Conservation (phyloP, 35 echinoderm and acorn worm species). For the Apostichopus californicus region DNA sequence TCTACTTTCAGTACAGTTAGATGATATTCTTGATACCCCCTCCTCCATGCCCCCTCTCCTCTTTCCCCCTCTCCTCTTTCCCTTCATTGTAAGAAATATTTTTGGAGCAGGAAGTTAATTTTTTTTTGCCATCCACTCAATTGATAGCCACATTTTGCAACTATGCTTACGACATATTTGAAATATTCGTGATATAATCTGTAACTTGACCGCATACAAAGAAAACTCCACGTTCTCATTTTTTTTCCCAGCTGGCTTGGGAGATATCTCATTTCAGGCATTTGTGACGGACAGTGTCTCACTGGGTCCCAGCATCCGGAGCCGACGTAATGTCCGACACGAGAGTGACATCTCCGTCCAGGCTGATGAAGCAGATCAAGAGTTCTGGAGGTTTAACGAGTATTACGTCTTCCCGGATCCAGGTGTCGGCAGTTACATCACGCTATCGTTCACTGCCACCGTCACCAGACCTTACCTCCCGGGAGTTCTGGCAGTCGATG, state of each 20-base stretch:
- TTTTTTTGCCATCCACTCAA: too few species aligned
- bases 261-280: neutral
- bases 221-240: too few species aligned
- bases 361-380: neutral
- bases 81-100: too few species aligned
- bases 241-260: neutral
- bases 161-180: too few species aligned
- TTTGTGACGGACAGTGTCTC: neutral
- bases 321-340: neutral
- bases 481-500: neutral
- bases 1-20: too few species aligned
- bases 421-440: neutral
- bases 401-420: neutral
- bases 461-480: neutral
- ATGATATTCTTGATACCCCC: too few species aligned
- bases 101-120: too few species aligned
- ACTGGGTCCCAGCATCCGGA: neutral
- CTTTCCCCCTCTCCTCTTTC: too few species aligned
- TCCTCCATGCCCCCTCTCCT: too few species aligned
- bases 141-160: too few species aligned
- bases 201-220: too few species aligned
- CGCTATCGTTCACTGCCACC: neutral
- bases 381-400: conserved; percentile 31
- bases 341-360: neutral
- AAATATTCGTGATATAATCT: too few species aligned